Evolutionary conservation across 2,113 vertebrate species (phyloP).

Genomic region (Raja brachyura): DNA sequence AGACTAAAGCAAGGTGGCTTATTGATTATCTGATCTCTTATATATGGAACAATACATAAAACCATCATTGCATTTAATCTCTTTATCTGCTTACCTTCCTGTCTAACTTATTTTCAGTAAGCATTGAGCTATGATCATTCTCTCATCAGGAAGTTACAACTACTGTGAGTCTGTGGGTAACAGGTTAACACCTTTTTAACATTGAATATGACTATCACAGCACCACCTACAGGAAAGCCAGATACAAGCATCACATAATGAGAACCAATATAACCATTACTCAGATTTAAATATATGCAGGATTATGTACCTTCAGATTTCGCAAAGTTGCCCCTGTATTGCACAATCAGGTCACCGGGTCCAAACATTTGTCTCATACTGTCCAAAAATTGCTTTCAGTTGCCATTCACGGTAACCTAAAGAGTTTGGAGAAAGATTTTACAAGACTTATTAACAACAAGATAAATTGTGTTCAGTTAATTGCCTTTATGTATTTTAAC

Average conservation of each 20-base stretch:
- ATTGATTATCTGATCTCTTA: not conserved
- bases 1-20: not conserved
- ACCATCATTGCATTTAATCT: not conserved
- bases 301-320: conserved; percentile 8
- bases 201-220: not conserved
- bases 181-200: not conserved
- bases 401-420: not conserved
- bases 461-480: not conserved
- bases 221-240: not conserved
- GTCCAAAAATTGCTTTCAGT: not conserved
- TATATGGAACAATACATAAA: not conserved
- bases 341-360: not conserved
- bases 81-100: not conserved
- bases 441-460: not conserved
- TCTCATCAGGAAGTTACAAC: not conserved
- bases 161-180: not conserved
- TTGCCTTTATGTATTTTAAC: not conserved
- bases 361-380: not conserved
- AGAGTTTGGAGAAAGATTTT: not conserved
- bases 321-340: not conserved
- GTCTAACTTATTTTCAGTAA: not conserved
- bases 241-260: no score
- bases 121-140: not conserved
- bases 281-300: not conserved
- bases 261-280: not conserved